Conservation (phyloP, 1,140 invertebrate genomes). For the Drosophila arawakana region DNA sequence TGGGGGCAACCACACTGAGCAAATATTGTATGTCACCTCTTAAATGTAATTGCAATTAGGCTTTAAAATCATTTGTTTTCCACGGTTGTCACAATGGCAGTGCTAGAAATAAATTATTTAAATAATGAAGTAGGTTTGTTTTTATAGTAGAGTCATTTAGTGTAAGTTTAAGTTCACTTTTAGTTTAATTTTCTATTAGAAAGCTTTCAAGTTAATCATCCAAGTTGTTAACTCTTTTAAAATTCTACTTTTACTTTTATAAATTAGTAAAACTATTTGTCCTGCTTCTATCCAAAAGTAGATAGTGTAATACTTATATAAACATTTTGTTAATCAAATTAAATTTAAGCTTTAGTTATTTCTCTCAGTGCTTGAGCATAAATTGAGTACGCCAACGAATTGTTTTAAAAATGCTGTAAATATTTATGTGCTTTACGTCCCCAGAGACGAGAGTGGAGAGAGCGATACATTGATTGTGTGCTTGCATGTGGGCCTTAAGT, state of each 20-base stretch:
- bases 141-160: no score
- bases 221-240: no score
- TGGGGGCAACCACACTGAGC: constrained; percentile 7
- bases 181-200: no score
- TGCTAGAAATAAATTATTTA: no score
- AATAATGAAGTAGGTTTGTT: no score
- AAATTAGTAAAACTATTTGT: no score
- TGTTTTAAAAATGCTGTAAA: constrained; percentile 77
- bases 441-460: background rate
- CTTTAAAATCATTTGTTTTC: constrained; percentile 5
- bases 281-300: background rate
- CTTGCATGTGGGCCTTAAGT: constrained; percentile 36
- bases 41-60: constrained; percentile 3
- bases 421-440: constrained; percentile 58
- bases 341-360: background rate
- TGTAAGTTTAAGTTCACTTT: no score
- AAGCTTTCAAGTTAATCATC: no score
- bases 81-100: background rate
- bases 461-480: background rate
- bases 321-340: background rate
- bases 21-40: constrained; percentile 8
- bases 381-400: constrained; percentile 52
- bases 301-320: background rate
- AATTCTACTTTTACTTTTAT: no score
- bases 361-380: constrained; percentile 22